Conservation (phyloP, 2,797 vertebrate species). For the Telmatherina bonti region DNA sequence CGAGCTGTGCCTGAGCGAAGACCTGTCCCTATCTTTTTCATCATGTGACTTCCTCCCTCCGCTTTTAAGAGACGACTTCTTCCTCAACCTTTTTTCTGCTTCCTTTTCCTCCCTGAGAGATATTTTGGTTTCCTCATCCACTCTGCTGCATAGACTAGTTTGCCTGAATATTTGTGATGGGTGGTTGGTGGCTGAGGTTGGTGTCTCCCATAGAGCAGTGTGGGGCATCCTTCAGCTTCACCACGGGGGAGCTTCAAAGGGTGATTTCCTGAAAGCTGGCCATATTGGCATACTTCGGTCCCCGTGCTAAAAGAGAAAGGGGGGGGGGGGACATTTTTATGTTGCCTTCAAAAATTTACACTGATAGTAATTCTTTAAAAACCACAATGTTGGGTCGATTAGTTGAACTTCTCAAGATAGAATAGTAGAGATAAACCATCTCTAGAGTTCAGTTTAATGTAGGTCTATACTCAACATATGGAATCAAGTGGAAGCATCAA, state of each 20-base stretch:
- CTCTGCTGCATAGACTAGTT: conserved; percentile 86
- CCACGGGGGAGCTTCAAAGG: conserved; percentile 69
- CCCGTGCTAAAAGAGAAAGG: conserved; percentile 68
- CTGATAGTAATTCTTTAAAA: conserved; percentile 81
- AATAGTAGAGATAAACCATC: conserved; percentile 77
- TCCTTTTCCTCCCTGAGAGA: conserved; percentile 82
- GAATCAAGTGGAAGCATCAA: conserved; percentile 71
- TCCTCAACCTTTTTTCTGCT: conserved; percentile 76
- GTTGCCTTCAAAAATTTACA: conserved; percentile 87
- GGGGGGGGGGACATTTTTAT: conserved; percentile 78
- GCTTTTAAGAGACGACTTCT: conserved; percentile 79
- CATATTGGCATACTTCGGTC: conserved; percentile 77
- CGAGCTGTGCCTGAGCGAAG: conserved; percentile 99
- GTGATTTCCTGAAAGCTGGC: conserved; percentile 75
- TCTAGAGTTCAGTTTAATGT: conserved; percentile 82
- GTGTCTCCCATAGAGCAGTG: conserved; percentile 76
- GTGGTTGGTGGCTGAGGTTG: conserved; percentile 69
- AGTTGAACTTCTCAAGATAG: conserved; percentile 81
- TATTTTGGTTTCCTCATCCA: conserved; percentile 88
- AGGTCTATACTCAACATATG: conserved; percentile 79
- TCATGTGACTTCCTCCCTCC: conserved; percentile 76
- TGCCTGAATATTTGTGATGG: conserved; percentile 75
- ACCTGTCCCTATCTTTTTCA: conserved; percentile 86
- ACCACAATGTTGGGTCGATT: conserved; percentile 78
- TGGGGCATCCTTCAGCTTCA: conserved; percentile 71